Percentiles rank a stretch among this genome's conserved stretches.
These are phyloP conservation scores for Catajapyx aquilonaris DNA, from an alignment of 1,140 invertebrate species.

Conservation along the genomic window DNA sequence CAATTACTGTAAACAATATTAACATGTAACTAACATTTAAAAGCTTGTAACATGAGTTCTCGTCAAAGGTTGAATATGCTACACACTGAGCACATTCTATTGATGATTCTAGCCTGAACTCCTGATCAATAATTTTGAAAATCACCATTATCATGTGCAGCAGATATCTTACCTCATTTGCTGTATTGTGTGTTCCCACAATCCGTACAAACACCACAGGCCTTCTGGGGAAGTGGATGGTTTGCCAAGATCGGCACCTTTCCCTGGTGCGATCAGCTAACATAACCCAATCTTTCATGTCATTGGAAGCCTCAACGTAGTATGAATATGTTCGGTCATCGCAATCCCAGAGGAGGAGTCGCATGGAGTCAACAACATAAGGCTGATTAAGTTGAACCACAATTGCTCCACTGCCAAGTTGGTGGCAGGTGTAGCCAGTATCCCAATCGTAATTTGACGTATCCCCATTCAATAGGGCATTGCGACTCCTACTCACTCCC, in stretches of 20 bases:
- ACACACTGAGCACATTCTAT: no score
- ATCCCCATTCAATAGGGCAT: slow-evolving; percentile 91
- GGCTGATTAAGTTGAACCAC: slow-evolving; percentile 90
- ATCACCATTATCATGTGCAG: no score
- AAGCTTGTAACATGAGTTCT: no score
- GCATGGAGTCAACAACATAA: slow-evolving; percentile 76
- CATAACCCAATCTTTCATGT: slow-evolving; percentile 72
- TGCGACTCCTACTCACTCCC: slow-evolving; percentile 74
- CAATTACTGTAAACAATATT: no score
- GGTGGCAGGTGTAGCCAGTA: slow-evolving; percentile 95
- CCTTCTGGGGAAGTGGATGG: slow-evolving; percentile 51
- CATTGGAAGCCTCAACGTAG: slow-evolving; percentile 86
- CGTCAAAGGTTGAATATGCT: no score
- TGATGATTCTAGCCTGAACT: no score
- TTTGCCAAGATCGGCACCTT: slow-evolving; percentile 78
- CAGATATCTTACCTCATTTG: slow-evolving; percentile 81
- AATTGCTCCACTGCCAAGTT: slow-evolving; percentile 85
- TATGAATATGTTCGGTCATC: slow-evolving; percentile 91
- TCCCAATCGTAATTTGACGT: slow-evolving; percentile 94
- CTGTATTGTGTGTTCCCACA: slow-evolving; percentile 87
- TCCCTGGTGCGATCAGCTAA: slow-evolving; percentile 55
- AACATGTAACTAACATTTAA: no score
- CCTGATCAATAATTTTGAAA: no score
- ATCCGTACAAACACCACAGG: slow-evolving; percentile 88
- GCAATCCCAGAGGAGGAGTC: slow-evolving; percentile 90